Evolutionary conservation across 1,140 invertebrate genomes (phyloP), one percentile per base, ranked within the genome.

Genomic region (Carcinoscorpius rotundicauda): DNA sequence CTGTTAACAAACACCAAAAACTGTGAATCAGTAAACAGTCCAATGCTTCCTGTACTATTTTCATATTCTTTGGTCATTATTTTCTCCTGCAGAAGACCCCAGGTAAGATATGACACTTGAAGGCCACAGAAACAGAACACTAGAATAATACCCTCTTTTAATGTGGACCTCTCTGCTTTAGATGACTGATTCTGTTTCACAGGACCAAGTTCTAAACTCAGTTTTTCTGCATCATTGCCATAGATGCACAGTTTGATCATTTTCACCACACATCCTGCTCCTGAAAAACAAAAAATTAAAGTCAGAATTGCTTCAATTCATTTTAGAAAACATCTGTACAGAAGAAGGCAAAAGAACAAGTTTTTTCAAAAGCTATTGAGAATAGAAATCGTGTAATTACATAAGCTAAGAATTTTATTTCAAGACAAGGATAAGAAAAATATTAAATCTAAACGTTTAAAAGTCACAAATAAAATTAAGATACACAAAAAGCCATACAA

Each of bases 1-100:
- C 93, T 81, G 81, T 97, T 97, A 48, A 94, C 84, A 79, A 98
- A 96, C 53, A 98, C 93, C 60, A 98, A 78, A 79, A 97, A 96
- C 75, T 97, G 93, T 0, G 93, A 95, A 78, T 98, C 92, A 73
- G 83, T 85, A 76, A 97, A 98, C 64, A 65, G 73, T n/a, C 78
- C 77, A 68, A 80, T 78, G 55, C 82, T 81, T 3, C 84, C 85
- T 72, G 81, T 76, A 4, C 73, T 72, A 74, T 84, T 81, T 50
- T 75, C 74, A 72, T 94, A 94, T 69, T 85, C 82, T 81, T 87
- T 77, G 8, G 80, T 80, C 78, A 81, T 81, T 58, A 80, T 79
- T 53, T 74, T 75, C 59, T 80, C 79, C 68, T 97, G 95, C 60
- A 97, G 78, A 58, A 97, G 81, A 3, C 94, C 95, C 94, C 95